Base-by-base conservation (phyloP, 2,888 invertebrate species). In the Diachrysia chrysitis region DNA sequence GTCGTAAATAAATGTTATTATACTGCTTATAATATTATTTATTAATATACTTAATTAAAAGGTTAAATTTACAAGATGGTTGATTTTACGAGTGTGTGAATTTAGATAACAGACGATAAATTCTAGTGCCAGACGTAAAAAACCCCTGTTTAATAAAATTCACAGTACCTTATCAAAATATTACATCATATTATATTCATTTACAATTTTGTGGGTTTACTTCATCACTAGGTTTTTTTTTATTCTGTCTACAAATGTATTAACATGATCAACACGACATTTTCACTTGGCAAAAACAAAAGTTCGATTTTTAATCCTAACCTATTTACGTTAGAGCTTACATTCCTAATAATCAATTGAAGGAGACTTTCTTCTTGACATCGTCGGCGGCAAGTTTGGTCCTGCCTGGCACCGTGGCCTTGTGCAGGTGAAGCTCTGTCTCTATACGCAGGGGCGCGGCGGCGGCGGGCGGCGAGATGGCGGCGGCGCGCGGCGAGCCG, bases 301-400 rank as follows among this genome's bases (percentile, higher is more conserved):
- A 42, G 2, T 42, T 16, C n/a, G n/a, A 42, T n/a, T n/a, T n/a
- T 42, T 6, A 35, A 17, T 2, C 19, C 14, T 32, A 32, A 35
- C 12, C 17, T 17, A 14, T 51, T n/a, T 1, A 69, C 17, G 17
- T 25, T 16, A 0, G 48, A 0, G 10, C 12, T n/a, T 63, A 57
- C 0, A 71, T 84, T 48, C 37, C 2, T 74, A 94, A 2, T 5
- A 25, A 25, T 32, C 32, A 32, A 83, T 92, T 92, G 78, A 95
- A 95, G 0, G 90, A 91, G 35, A 95, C 94, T 90, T 94, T 93
- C 79, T 94, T 94, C 83, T 87, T 93, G 1, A 92, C 93, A 77
- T 94, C 93, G 25, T 93, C 93, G 0, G 77, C 67, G 0, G 61
- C 74, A 0, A 81, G 62, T 78, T 79, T 89, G 56, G 66, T 81